Percentiles rank a stretch among this genome's conserved stretches.
Evolutionary conservation across 1,140 invertebrate species (phyloP).

Genomic region (Hetaerina americana): DNA sequence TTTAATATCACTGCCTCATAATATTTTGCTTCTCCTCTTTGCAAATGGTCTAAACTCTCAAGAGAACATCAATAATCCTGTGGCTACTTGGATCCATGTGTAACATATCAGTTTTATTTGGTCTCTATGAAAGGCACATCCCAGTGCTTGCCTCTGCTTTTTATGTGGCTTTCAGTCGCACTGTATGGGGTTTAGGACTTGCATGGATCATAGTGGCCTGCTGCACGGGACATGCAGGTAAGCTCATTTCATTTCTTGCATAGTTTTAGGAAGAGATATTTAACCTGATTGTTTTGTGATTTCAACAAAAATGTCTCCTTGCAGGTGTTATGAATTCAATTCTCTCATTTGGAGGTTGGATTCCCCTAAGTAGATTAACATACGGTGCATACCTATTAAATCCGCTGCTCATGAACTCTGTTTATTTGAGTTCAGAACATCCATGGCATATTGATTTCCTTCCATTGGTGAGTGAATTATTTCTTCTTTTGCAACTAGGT

Average conservation of each 20-base stretch:
- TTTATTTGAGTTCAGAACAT: slow-evolving; percentile 21
- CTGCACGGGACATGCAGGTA: slow-evolving; percentile 30
- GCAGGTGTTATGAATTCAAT: slow-evolving; percentile 30
- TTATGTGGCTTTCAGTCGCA: slow-evolving; percentile 30
- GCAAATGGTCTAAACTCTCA: slow-evolving; percentile 14
- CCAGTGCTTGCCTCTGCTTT: slow-evolving; percentile 25
- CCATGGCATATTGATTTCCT: slow-evolving; percentile 22
- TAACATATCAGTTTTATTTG: slow-evolving; percentile 31
- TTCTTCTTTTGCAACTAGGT: background rate
- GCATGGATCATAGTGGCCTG: slow-evolving; percentile 37
- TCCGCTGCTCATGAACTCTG: slow-evolving; percentile 29
- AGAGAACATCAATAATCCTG: slow-evolving; percentile 23
- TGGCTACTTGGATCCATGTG: slow-evolving; percentile 29
- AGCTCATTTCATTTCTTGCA: background rate
- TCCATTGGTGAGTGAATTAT: slow-evolving; percentile 22
- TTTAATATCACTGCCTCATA: too few species aligned
- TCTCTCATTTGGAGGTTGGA: slow-evolving; percentile 29
- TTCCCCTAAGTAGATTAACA: slow-evolving; percentile 35
- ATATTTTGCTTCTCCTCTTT: background rate
- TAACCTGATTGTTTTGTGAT: background rate
- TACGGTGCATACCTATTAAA: slow-evolving; percentile 37
- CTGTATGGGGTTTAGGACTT: slow-evolving; percentile 33
- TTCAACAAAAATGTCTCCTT: slow-evolving; percentile 10
- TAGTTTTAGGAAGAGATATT: background rate
- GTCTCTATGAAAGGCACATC: slow-evolving; percentile 25